Evolutionary conservation across 2,888 invertebrate genomes (phyloP).

Genomic region (Melinaea marsaeus): DNA sequence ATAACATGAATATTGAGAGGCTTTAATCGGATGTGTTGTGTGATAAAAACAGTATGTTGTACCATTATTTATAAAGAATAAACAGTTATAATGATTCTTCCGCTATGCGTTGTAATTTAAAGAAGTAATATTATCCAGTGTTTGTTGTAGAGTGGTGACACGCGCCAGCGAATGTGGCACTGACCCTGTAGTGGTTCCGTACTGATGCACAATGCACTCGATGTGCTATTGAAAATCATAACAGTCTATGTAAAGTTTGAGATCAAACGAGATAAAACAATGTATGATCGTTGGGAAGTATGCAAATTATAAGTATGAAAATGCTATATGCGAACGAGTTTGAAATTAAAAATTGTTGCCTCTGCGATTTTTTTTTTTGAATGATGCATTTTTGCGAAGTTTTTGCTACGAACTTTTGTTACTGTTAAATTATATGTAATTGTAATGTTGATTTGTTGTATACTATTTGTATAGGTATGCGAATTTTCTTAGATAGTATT

Average conservation of each 20-base stretch:
- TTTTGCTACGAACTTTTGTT: too few species aligned
- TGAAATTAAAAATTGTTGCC: too few species aligned
- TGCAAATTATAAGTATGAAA: too few species aligned
- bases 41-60: conserved; percentile 2
- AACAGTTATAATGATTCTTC: conserved; percentile 19
- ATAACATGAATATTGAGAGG: background rate
- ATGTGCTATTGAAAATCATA: conserved; percentile 37
- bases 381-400: too few species aligned
- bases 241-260: conserved; percentile 21
- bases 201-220: conserved; percentile 51
- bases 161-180: conserved; percentile 58
- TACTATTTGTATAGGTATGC: too few species aligned
- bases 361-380: too few species aligned
- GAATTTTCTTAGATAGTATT: too few species aligned
- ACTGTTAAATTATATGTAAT: too few species aligned
- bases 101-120: conserved; percentile 22
- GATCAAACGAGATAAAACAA: conserved; percentile 4
- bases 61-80: conserved; percentile 2
- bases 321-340: background rate
- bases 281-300: too few species aligned
- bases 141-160: conserved; percentile 38
- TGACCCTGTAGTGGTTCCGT: conserved; percentile 63
- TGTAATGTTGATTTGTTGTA: too few species aligned
- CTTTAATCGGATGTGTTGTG: background rate
- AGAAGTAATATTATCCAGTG: conserved; percentile 18